Evolutionary conservation across 2,888 invertebrate genomes (phyloP).

Genomic region (Papilio gigon): DNA sequence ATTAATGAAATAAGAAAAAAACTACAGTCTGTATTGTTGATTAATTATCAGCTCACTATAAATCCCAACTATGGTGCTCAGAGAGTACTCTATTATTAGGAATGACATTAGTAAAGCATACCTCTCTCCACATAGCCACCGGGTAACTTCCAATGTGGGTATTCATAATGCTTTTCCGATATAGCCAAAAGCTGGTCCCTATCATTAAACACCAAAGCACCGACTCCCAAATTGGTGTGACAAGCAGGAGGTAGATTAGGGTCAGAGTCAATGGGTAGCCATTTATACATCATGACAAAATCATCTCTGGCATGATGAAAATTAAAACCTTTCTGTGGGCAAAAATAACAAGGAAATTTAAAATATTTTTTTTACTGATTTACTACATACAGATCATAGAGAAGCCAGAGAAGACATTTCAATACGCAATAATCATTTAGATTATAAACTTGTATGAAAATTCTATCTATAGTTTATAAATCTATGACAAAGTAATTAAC

Average conservation of each 20-base stretch:
- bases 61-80: no score
- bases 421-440: no score
- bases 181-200: conserved; percentile 89
- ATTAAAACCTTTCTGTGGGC: conserved; percentile 89
- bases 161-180: conserved; percentile 86
- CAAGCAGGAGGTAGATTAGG: conserved; percentile 88
- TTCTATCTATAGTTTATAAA: no score
- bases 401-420: no score
- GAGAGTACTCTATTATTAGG: no score
- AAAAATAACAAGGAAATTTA: conserved; percentile 32
- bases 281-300: conserved; percentile 90
- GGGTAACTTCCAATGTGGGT: conserved; percentile 93
- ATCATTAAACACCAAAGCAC: conserved; percentile 91
- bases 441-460: no score
- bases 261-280: conserved; percentile 86
- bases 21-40: background rate
- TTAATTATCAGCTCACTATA: no score
- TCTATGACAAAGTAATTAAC: conserved; percentile 45
- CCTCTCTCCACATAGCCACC: conserved; percentile 95
- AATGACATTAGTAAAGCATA: conserved; percentile 64
- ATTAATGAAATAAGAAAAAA: no score
- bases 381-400: no score
- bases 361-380: no score
- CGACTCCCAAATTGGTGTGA: conserved; percentile 91
- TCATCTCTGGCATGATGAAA: conserved; percentile 94